Evolutionary conservation across 1,140 invertebrate genomes (phyloP).

Genomic region (Hylyphantes graminicola): DNA sequence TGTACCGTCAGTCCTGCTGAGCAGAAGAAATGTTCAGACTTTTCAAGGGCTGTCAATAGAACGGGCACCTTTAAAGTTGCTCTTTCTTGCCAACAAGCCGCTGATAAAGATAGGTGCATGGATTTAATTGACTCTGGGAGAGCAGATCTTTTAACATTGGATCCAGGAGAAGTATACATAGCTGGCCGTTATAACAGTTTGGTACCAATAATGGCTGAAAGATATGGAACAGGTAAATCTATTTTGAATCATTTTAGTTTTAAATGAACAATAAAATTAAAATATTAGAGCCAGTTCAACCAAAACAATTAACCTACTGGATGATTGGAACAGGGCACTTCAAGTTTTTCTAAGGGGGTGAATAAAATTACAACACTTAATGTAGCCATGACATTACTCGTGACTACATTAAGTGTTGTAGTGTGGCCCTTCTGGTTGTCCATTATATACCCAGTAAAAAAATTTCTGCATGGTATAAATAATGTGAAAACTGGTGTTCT

Average conservation of each 20-base stretch:
- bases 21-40: slow-evolving; percentile 80
- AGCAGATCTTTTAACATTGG: slow-evolving; percentile 86
- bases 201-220: slow-evolving; percentile 79
- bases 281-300: too few species aligned
- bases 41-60: slow-evolving; percentile 73
- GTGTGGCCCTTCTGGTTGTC: too few species aligned
- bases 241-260: not conserved
- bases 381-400: too few species aligned
- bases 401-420: too few species aligned
- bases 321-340: too few species aligned
- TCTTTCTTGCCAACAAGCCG: slow-evolving; percentile 63
- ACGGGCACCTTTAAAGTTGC: slow-evolving; percentile 34
- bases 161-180: slow-evolving; percentile 92
- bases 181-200: slow-evolving; percentile 92
- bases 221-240: slow-evolving; percentile 64
- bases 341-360: too few species aligned
- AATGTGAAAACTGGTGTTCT: too few species aligned
- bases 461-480: too few species aligned
- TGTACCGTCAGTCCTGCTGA: slow-evolving; percentile 81
- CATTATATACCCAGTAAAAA: too few species aligned
- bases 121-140: slow-evolving; percentile 72
- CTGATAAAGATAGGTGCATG: slow-evolving; percentile 69
- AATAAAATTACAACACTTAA: too few species aligned
- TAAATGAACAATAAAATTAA: too few species aligned
- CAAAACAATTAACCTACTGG: too few species aligned